Base-by-base conservation (phyloP, 1,140 invertebrate species). In the Rhysida immarginata region DNA sequence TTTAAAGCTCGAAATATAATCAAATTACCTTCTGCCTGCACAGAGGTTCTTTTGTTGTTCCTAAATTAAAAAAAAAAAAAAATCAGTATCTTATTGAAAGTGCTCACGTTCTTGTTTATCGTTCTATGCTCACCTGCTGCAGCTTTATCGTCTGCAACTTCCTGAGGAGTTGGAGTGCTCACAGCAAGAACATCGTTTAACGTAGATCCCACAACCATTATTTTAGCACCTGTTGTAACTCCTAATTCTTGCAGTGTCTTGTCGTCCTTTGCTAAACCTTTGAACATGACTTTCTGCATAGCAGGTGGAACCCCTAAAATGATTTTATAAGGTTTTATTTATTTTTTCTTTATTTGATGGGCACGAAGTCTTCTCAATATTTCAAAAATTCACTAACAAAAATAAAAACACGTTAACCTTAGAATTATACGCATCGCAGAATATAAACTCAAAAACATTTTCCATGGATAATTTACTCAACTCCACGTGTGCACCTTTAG, bases 161-260 rank as follows among this genome's bases (percentile, higher is more conserved):
- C 68, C 67, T 76, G 62, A 18, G 66, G 16, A 18, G 71, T 75
- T 58, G 80, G 73, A 67, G 79, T 78, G 52, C 84, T 85, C 48
- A 93, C 81, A 62, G 84, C 81, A 61, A 93, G 68, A 43, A 94
- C 83, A 69, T 93, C 89, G 71, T 84, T 83, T 65, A 92, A 75
- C 64, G 88, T 91, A n/a, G 87, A 90, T 35, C 89, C 90, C 50
- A 95, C 85, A 56, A 94, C 81, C 87, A 95, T 90, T 16, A 94
- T 78, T 77, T 94, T 95, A 53, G 84, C 80, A 62, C 86, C 86
- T 73, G 83, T 83, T 1, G 78, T 79, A 53, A 95, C 78, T 46
- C 88, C 87, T 49, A 87, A 73, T 69, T 81, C 81, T 65, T 80
- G 74, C 57, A 95, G 72, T 41, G 86, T 89, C 69, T 81, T 79